These are phyloP conservation scores for Apodemia zela DNA, from an alignment of 2,888 invertebrate genomes.

Conservation along the genomic window DNA sequence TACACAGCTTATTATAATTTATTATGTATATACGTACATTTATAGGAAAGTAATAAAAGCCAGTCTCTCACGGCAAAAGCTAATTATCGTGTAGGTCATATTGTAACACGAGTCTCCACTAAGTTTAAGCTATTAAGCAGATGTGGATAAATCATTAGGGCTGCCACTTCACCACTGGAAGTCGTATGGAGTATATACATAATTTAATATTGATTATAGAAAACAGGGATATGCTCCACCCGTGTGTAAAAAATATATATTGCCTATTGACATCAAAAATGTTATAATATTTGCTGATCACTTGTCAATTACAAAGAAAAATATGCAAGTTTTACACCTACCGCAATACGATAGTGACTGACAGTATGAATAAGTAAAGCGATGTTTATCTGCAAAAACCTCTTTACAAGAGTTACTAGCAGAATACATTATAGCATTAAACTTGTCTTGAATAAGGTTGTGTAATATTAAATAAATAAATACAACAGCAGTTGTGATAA, in stretches of 20 bases:
- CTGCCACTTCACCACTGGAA: background rate
- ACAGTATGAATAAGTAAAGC: background rate
- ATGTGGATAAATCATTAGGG: slow-evolving; percentile 1
- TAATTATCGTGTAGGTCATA: slow-evolving; percentile 32
- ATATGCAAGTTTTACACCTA: background rate
- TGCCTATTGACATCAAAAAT: background rate
- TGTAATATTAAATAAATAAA: too few species aligned
- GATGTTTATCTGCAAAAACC: too few species aligned
- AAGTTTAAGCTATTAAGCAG: slow-evolving; percentile 11
- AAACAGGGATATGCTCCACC: too few species aligned
- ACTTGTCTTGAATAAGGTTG: too few species aligned
- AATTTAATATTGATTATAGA: too few species aligned
- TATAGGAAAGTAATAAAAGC: slow-evolving; percentile 29
- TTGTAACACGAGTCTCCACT: slow-evolving; percentile 12
- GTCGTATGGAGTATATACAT: too few species aligned
- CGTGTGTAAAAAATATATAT: too few species aligned
- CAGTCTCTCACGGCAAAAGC: slow-evolving; percentile 31
- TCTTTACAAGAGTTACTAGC: too few species aligned
- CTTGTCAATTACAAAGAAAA: too few species aligned
- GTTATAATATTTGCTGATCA: too few species aligned
- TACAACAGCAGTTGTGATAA: too few species aligned
- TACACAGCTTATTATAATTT: slow-evolving; percentile 16
- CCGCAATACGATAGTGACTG: background rate
- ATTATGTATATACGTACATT: slow-evolving; percentile 22
- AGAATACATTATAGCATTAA: too few species aligned